Evolutionary conservation across 1,140 invertebrate genomes (phyloP).

Genomic region (Maniola jurtina): DNA sequence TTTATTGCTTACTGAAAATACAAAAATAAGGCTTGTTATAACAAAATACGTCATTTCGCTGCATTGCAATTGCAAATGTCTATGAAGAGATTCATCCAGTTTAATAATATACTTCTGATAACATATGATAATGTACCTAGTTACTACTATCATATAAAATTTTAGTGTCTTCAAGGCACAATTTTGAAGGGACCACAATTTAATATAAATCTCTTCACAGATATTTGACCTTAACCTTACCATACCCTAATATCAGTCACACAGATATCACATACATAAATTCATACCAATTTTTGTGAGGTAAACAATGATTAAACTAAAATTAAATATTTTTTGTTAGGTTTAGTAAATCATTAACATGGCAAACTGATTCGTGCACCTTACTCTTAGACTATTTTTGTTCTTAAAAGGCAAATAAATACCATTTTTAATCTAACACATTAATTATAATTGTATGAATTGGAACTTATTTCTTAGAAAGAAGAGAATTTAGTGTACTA

Average conservation of each 20-base stretch:
- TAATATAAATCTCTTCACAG: constrained; percentile 45
- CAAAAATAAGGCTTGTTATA: constrained; percentile 49
- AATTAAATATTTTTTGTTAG: constrained; percentile 6
- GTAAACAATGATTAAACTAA: constrained; percentile 23
- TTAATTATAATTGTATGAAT: not conserved
- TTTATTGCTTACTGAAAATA: constrained; percentile 63
- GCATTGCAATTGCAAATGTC: constrained; percentile 48
- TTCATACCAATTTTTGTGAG: constrained; percentile 26
- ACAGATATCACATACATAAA: constrained; percentile 53
- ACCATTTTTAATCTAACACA: constrained; percentile 12
- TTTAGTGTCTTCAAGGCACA: constrained; percentile 49
- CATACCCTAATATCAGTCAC: constrained; percentile 50
- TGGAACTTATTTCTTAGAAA: not conserved
- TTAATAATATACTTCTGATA: constrained; percentile 15
- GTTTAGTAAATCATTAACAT: constrained; percentile 5
- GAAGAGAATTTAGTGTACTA: not conserved
- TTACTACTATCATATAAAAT: constrained; percentile 24
- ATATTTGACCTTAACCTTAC: constrained; percentile 39
- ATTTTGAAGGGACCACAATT: constrained; percentile 28
- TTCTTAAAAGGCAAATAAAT: constrained; percentile 18
- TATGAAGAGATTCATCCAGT: constrained; percentile 44
- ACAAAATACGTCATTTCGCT: constrained; percentile 51
- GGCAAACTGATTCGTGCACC: constrained; percentile 6
- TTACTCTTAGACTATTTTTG: constrained; percentile 4
- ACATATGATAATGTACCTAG: constrained; percentile 23